Base-by-base conservation (phyloP, 1,140 invertebrate genomes). In the Asbolus verrucosus region DNA sequence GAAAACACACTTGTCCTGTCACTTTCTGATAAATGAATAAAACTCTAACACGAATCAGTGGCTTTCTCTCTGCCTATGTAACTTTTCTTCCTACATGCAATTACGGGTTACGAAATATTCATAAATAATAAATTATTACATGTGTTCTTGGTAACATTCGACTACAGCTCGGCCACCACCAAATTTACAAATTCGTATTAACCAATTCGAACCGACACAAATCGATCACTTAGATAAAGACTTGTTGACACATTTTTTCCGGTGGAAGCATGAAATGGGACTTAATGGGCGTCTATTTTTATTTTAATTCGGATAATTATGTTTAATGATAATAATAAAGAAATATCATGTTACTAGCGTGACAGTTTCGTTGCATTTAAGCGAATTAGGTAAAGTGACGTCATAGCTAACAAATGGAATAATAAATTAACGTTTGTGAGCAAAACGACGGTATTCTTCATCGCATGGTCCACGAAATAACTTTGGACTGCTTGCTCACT, bases 21-120 rank as follows among this genome's bases (percentile, higher is more conserved):
- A 66, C 38, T 46, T 46, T 33, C 41, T 59, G 65, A 67, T 67
- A 54, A 67, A 67, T 67, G 41, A 27, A 63, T 13, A 19, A 41
- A 67, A 31, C 36, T 41, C 65, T 30, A 39, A 39, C 30, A 66
- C 65, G 43, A 66, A 50, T 50, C 65, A 16, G 30, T 67, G 65
- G 65, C 65, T 43, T 67, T 67, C 65, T 50, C 33, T 14, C 21
- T n/a, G 43, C 33, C 36, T 8, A 65, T 27, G 19, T 18, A 18
- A 13, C 33, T 62, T 63, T 62, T 36, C 61, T 39, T 63, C 61
- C 61, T 63, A 63, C 61, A 14, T 63, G 33, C 61, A 63, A 63
- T 63, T 63, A 63, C 61, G 24, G 5, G 18, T 63, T 63, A 41
- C 61, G 61, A 63, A 63, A 63, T 63, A 21, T 6, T 41, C 33